Percentiles rank a stretch among this genome's conserved stretches.
Evolutionary conservation across 2,888 invertebrate species (phyloP).

Genomic region (Digitonthophagus gazella): DNA sequence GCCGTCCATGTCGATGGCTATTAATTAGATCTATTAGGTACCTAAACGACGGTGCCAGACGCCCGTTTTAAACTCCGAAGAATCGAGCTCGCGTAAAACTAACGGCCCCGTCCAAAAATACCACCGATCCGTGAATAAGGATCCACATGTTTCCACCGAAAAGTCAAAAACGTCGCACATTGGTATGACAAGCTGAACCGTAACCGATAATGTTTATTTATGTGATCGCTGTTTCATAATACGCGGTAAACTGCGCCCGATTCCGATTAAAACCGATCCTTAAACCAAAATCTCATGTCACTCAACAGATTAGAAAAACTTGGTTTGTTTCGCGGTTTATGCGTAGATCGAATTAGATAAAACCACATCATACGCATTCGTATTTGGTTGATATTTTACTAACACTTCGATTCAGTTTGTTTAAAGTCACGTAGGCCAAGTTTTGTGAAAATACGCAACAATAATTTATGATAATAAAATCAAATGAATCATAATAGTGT

Average conservation of each 20-base stretch:
- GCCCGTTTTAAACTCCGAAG: background rate
- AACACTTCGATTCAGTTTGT: no score
- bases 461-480: no score
- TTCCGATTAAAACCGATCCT: background rate
- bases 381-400: no score
- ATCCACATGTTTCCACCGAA: background rate
- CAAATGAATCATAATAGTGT: no score
- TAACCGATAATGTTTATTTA: background rate
- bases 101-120: background rate
- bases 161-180: background rate
- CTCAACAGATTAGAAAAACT: background rate
- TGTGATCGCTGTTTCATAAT: background rate
- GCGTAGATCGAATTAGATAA: background rate
- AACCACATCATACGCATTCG: no score
- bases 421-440: no score
- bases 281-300: background rate
- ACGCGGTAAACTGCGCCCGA: background rate
- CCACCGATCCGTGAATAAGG: background rate
- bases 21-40: conserved; percentile 18
- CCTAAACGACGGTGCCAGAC: conserved; percentile 14
- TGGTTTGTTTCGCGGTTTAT: background rate
- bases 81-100: background rate
- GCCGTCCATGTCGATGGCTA: conserved; percentile 2
- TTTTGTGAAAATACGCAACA: no score
- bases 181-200: background rate